Percentiles rank a stretch among this genome's conserved stretches.
phyloP scores from a whole-genome alignment of 2,113 vertebrate species.

The Gallinago jamesoni region DNA sequence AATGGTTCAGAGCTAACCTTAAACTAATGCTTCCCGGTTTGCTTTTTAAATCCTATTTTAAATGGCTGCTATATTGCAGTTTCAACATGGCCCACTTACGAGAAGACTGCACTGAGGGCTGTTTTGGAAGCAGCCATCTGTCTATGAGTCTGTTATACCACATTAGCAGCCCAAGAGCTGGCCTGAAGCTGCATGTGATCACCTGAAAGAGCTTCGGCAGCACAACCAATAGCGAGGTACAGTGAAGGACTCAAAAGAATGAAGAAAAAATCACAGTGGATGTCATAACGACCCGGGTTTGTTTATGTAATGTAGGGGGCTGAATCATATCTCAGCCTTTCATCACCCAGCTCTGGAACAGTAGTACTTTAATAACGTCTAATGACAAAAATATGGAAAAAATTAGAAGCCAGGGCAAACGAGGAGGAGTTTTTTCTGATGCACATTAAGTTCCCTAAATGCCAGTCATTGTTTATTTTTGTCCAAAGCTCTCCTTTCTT shows the following conservation, averaged over 20 bases:
- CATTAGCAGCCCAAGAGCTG: background rate
- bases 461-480: conserved; percentile 65
- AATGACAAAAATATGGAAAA: conserved; percentile 69
- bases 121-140: background rate
- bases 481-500: conserved; percentile 13
- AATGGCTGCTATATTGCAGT: background rate
- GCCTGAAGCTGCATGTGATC: background rate
- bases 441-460: conserved; percentile 48
- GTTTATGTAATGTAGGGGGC: conserved; percentile 27
- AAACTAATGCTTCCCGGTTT: conserved; percentile 70
- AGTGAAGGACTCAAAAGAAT: background rate
- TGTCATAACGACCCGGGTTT: background rate
- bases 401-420: conserved; percentile 31
- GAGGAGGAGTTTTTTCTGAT: background rate
- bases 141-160: background rate
- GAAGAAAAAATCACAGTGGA: background rate
- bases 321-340: conserved; percentile 49
- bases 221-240: accelerated
- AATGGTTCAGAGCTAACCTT: conserved; percentile 74
- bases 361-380: conserved; percentile 56
- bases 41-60: conserved; percentile 12
- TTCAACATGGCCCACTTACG: background rate
- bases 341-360: conserved; percentile 58
- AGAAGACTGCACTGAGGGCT: background rate
- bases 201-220: background rate